Conservation (phyloP, 1,140 invertebrate species). For the Dryas iulia region DNA sequence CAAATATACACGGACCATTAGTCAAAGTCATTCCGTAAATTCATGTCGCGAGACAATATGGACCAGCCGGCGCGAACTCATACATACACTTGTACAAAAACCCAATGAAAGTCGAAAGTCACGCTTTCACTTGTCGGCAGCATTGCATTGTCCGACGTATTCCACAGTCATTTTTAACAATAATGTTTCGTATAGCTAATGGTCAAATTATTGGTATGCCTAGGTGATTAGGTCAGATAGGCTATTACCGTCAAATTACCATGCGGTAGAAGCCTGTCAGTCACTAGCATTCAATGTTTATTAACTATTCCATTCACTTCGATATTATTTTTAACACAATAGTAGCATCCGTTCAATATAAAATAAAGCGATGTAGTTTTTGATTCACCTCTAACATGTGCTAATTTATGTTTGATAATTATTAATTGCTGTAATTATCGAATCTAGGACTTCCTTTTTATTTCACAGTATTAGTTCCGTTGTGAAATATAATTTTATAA, state of each 20-base stretch:
- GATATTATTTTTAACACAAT: slow-evolving; percentile 19
- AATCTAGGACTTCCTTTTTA: slow-evolving; percentile 19
- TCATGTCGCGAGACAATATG: slow-evolving; percentile 74
- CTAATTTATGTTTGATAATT: slow-evolving; percentile 14
- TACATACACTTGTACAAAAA: slow-evolving; percentile 74
- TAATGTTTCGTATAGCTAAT: slow-evolving; percentile 46
- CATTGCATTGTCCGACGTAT: slow-evolving; percentile 59
- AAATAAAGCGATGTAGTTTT: slow-evolving; percentile 24
- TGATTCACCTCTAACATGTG: slow-evolving; percentile 7
- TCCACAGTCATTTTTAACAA: slow-evolving; percentile 54
- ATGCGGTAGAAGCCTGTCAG: slow-evolving; percentile 30
- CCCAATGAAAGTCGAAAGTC: slow-evolving; percentile 77
- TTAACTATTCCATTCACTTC: slow-evolving; percentile 39
- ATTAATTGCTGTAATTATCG: slow-evolving; percentile 30
- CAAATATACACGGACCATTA: slow-evolving; percentile 25
- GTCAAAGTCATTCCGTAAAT: slow-evolving; percentile 46
- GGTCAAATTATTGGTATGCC: slow-evolving; percentile 46
- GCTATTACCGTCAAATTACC: slow-evolving; percentile 44
- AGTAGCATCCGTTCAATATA: neutral
- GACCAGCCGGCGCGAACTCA: slow-evolving; percentile 53
- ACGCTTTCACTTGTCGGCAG: slow-evolving; percentile 73
- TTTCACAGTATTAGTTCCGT: neutral
- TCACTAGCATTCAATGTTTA: slow-evolving; percentile 35
- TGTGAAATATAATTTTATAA: neutral
- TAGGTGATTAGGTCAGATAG: slow-evolving; percentile 42